Conservation (phyloP, 2,113 vertebrate genomes). For the Callospermophilus lateralis region DNA sequence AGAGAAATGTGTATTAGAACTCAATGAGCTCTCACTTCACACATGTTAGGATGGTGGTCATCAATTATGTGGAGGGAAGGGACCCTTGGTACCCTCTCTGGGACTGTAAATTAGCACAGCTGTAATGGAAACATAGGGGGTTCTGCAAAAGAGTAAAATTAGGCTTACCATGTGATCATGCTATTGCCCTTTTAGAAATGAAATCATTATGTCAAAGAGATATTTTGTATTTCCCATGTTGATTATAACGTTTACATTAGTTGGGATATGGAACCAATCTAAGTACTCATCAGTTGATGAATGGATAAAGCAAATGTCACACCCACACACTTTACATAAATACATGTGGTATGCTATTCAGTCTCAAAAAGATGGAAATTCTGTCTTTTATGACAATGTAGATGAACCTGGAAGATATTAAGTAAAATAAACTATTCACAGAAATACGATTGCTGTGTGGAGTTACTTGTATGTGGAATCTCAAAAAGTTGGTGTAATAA, state of each 20-base stretch:
- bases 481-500: neutral
- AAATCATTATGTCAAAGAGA: no score
- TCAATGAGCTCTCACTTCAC: accelerated
- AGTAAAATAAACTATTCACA: neutral
- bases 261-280: neutral
- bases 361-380: neutral
- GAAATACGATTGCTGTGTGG: no score
- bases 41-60: neutral
- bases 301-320: no score
- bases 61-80: neutral
- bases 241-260: neutral
- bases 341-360: no score
- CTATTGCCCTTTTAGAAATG: neutral
- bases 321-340: no score
- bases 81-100: neutral
- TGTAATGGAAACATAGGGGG: neutral
- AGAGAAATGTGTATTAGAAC: neutral
- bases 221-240: accelerated
- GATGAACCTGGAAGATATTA: neutral
- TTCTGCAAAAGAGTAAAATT: neutral
- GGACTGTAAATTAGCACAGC: neutral
- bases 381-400: neutral
- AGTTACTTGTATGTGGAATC: neutral
- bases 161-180: no score
- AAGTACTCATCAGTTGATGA: no score